Percentiles rank a stretch among this genome's conserved stretches.
Conservation (phyloP, 23 tunicate genomes). For the Halocynthia aurantium region DNA sequence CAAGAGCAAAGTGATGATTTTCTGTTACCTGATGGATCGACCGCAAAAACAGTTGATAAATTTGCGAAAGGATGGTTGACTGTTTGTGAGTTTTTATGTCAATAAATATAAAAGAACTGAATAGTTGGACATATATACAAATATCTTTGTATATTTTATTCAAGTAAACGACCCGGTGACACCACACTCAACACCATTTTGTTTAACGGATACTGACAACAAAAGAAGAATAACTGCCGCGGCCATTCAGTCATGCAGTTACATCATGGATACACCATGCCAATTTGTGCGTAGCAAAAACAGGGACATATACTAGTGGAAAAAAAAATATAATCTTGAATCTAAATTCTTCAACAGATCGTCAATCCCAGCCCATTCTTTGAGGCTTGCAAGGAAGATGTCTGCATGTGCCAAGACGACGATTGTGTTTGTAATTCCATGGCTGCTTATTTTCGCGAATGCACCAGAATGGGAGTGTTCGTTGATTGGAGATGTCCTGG, state of each 20-base stretch:
- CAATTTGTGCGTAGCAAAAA: conserved; percentile 29
- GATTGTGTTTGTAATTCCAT: conserved; percentile 81
- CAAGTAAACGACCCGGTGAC: conserved; percentile 23
- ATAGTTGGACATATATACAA: not conserved
- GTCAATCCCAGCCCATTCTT: conserved; percentile 81
- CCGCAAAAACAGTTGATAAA: conserved; percentile 44
- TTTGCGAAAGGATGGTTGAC: conserved; percentile 87
- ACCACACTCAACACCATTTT: conserved; percentile 49
- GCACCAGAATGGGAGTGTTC: conserved; percentile 68
- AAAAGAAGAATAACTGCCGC: conserved; percentile 36
- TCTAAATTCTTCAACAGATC: conserved; percentile 20
- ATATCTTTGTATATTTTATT: not conserved
- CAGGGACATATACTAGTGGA: too few species aligned
- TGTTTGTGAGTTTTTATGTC: conserved; percentile 35
- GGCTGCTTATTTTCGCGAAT: conserved; percentile 87
- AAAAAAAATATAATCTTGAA: not conserved
- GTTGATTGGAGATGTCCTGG: conserved; percentile 67
- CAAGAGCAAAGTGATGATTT: conserved; percentile 67
- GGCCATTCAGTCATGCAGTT: conserved; percentile 79
- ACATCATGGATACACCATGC: conserved; percentile 79
- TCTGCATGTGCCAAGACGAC: conserved; percentile 65
- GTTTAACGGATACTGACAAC: conserved; percentile 54
- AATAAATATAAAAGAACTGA: too few species aligned
- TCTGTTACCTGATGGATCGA: conserved; percentile 30
- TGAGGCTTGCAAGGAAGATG: conserved; percentile 93